phyloP scores from a whole-genome alignment of 2,113 vertebrate species.

The Mobula birostris region DNA sequence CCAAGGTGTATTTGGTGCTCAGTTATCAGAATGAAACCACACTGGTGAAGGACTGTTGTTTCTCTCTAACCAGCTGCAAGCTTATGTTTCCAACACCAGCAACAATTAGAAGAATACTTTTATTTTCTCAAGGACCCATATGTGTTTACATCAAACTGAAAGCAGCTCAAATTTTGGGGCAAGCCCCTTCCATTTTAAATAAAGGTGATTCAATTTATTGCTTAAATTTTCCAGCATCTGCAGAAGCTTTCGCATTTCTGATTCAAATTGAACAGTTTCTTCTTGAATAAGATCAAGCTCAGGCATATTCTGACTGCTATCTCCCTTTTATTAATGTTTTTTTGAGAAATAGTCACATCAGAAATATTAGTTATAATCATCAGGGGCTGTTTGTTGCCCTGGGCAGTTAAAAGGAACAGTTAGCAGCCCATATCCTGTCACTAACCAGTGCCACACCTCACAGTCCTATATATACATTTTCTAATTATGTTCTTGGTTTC shows the following conservation, averaged over 20 bases:
- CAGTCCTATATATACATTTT: slow-evolving; percentile 23
- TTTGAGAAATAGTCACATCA: not conserved
- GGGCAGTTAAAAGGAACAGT: not conserved
- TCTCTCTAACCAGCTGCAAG: not conserved
- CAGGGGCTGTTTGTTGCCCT: not conserved
- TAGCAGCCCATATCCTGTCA: slow-evolving; percentile 16
- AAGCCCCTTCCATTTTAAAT: slow-evolving; percentile 2
- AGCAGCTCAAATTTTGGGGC: not conserved
- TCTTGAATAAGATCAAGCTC: not conserved
- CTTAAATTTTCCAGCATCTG: no score
- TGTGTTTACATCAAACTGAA: not conserved
- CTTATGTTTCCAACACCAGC: not conserved
- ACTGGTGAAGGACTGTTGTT: not conserved
- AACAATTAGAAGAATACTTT: not conserved
- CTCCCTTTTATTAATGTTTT: not conserved
- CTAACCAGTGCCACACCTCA: slow-evolving; percentile 15
- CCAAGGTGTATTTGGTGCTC: not conserved
- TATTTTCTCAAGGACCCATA: not conserved
- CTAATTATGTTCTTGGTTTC: slow-evolving; percentile 32
- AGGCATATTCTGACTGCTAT: not conserved
- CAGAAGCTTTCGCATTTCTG: no score
- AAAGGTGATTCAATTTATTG: not conserved
- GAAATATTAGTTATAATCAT: slow-evolving; percentile 1
- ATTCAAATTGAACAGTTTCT: not conserved
- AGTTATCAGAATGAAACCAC: not conserved